Evolutionary conservation across 2,113 vertebrate species (phyloP), one percentile per base, ranked within the genome.

Genomic region (Aptenodytes patagonicus): DNA sequence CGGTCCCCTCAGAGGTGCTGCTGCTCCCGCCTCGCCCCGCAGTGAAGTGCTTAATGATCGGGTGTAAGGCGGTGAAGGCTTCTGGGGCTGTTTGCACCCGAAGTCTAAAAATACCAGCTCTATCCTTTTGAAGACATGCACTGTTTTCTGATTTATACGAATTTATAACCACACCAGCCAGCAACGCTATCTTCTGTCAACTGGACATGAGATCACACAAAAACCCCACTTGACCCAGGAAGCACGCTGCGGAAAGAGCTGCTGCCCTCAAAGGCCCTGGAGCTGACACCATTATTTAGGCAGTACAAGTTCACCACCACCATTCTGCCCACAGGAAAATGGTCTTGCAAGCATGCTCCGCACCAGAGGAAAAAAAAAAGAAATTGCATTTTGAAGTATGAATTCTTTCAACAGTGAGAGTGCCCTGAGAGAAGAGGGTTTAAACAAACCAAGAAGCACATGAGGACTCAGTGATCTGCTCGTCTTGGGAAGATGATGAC

Each of bases 11-110:
- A 11, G 9, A 6, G 32, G 12, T 38, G 10, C 28, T 8, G 9
- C 75, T 2, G 38, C 47, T n/a, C 38, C 24, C 24, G 10, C 64
- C 64, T 52, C 10, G 3, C 9, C 55, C 75, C 44, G 8, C 32
- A 3, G 34, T 0, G 10, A 12, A 7, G 38, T 0, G 10, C 69
- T 13, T 5, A 12, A 8, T 0, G 32, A 2, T 1, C 32, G 7
- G n/a, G 21, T 10, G 54, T 6, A 2, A 9, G 60, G 2, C 8
- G 17, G 38, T 2, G 14, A 11, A 25, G 36, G 24, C 1, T 44
- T 51, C 42, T 17, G 55, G 28, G 12, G 49, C 58, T 13, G 19
- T 13, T 69, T 49, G 10, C 54, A 57, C 3, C 29, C 54, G 0
- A 49, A 20, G 19, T 21, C n/a, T 21, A 17, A 34, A 58, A 44